Base-by-base conservation (phyloP, 2,888 invertebrate genomes). In the Drosophila kanekoi region DNA sequence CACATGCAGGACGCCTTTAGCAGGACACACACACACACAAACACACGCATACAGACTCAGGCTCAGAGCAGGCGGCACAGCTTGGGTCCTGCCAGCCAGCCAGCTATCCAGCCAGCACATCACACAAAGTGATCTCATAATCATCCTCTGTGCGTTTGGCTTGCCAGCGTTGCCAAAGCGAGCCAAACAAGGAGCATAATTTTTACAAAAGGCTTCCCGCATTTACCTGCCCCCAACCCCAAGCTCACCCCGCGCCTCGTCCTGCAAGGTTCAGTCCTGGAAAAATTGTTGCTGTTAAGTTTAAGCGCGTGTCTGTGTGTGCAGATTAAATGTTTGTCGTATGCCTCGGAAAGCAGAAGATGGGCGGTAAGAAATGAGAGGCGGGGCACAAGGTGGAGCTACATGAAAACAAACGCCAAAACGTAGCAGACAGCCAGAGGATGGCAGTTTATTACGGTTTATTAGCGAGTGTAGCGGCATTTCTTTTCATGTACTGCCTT, bases 41-140 rank as follows among this genome's bases (percentile, higher is more conserved):
- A 33, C 45, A 23, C 37, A 35, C 28, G 6, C 60, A 51, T 13
- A 13, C 48, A 33, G 23, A 1, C 9, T 4, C 47, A 47, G 44
- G 10, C 44, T 37, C 32, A 33, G 16, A 20, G 14, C 14, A 48
- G 20, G 9, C 18, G 77, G 65, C 69, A 51, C 72, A 70, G 74
- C 65, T 61, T 70, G 77, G 45, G 38, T 66, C 54, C 69, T 69
- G 75, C 48, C 66, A 58, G 64, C 32, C 63, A 38, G 45, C 37
- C 63, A 38, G 44, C 37, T 37, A 43, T 33, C 45, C 59, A 62
- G 61, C 57, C 84, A 81, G 74, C 78, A 74, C 85, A 79, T 85
- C 86, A 78, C 64, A 85, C 85, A 90, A 90, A 90, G 81, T 90
- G 89, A 90, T 89, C 90, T 89, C 83, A 90, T 90, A 90, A 90